Evolutionary conservation across 2,888 invertebrate genomes (phyloP).

Genomic region (Nymphalis polychloros): DNA sequence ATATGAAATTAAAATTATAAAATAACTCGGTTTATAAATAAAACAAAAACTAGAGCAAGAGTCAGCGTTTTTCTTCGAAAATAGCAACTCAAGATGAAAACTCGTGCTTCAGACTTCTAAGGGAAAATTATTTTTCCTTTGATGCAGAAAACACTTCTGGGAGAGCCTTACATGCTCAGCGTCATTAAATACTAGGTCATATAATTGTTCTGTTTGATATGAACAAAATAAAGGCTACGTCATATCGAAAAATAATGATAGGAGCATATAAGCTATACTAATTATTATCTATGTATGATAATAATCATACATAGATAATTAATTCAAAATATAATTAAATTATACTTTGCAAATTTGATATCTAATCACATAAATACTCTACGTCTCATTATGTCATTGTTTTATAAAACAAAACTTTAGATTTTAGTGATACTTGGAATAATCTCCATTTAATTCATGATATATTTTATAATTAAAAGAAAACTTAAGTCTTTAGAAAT

Average conservation of each 20-base stretch:
- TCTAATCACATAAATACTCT: too few species aligned
- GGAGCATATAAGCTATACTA: too few species aligned
- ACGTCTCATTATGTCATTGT: too few species aligned
- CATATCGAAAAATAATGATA: not conserved
- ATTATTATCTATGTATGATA: too few species aligned
- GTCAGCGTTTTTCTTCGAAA: conserved; percentile 3
- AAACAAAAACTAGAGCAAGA: not conserved
- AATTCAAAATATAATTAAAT: too few species aligned
- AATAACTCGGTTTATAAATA: not conserved
- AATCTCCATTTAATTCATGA: too few species aligned
- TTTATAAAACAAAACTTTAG: too few species aligned
- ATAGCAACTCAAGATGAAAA: conserved; percentile 1
- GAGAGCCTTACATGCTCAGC: conserved; percentile 13
- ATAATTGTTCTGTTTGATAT: not conserved
- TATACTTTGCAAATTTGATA: too few species aligned
- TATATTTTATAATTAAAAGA: too few species aligned
- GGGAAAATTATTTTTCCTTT: conserved; percentile 12
- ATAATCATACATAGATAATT: too few species aligned
- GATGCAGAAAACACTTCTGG: not conserved
- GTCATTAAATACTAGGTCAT: conserved; percentile 21
- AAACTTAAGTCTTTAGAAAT: too few species aligned
- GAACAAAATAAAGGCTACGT: not conserved
- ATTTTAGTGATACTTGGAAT: too few species aligned
- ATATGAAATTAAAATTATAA: not conserved
- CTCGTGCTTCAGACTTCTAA: not conserved